Evolutionary conservation across 2,888 invertebrate species (phyloP).

Genomic region (Polyommatus icarus): DNA sequence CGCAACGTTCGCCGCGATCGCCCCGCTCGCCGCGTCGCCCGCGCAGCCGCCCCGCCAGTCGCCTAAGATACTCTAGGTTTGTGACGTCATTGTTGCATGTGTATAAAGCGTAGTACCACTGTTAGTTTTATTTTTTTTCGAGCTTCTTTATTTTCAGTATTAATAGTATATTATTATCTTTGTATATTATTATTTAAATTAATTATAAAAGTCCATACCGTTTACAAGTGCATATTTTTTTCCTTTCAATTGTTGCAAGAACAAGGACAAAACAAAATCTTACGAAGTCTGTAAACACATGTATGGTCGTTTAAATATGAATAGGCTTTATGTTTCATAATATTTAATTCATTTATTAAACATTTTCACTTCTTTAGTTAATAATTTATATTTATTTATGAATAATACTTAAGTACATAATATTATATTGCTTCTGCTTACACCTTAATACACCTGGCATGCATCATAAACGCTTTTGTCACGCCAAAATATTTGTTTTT

Average conservation of each 20-base stretch:
- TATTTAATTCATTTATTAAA: background rate
- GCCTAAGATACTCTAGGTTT: slow-evolving; percentile 71
- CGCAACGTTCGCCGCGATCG: slow-evolving; percentile 54
- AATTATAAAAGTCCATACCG: too few relatives aligned
- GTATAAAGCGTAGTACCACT: slow-evolving; percentile 27
- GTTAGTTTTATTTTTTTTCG: background rate
- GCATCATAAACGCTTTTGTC: background rate
- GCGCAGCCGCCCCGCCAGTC: slow-evolving; percentile 60
- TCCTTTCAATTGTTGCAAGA: too few relatives aligned
- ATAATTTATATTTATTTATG: background rate
- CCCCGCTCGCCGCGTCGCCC: slow-evolving; percentile 52
- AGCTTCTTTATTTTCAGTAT: slow-evolving; percentile 2
- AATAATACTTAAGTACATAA: background rate
- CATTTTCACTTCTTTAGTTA: background rate
- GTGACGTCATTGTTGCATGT: slow-evolving; percentile 44
- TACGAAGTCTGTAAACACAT: too few relatives aligned
- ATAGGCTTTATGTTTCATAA: background rate
- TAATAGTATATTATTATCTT: background rate
- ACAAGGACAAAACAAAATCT: too few relatives aligned
- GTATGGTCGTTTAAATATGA: too few relatives aligned
- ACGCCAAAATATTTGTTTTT: background rate
- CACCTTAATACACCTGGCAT: background rate
- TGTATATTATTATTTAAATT: background rate
- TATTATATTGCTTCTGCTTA: background rate
- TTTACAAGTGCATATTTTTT: too few relatives aligned